Percentiles rank a stretch among this genome's conserved stretches.
These are phyloP conservation scores for Pyrrhia umbra DNA, from an alignment of 2,888 invertebrate species.

Conservation along the genomic window DNA sequence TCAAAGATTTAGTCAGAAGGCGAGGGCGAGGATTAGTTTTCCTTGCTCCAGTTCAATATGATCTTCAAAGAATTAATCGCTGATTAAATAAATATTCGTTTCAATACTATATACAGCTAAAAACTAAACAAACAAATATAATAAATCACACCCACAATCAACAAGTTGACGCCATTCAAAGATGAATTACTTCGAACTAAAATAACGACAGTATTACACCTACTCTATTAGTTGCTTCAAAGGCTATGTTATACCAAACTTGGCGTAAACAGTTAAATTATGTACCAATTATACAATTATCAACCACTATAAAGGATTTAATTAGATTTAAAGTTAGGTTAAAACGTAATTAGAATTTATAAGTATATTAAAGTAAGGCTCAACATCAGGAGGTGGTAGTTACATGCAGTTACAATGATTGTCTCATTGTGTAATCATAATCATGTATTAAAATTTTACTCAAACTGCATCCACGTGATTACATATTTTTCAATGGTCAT, in stretches of 20 bases:
- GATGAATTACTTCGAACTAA: slow-evolving; percentile 37
- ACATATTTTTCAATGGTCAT: no score
- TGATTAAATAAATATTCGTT: not conserved
- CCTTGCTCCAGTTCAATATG: not conserved
- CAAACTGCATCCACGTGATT: no score
- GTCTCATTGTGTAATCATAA: no score
- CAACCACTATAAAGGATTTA: slow-evolving; percentile 26
- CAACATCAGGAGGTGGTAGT: not conserved
- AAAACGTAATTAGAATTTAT: not conserved
- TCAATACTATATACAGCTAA: slow-evolving; percentile 29
- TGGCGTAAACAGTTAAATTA: slow-evolving; percentile 23
- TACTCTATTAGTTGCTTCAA: slow-evolving; percentile 32
- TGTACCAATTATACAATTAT: slow-evolving; percentile 30
- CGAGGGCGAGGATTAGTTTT: not conserved
- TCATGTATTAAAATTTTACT: no score
- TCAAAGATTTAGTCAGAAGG: not conserved
- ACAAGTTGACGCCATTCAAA: slow-evolving; percentile 41
- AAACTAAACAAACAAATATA: slow-evolving; percentile 12
- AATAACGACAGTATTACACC: slow-evolving; percentile 32
- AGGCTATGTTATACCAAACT: slow-evolving; percentile 22
- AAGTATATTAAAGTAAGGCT: not conserved
- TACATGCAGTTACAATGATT: not conserved
- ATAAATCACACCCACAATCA: slow-evolving; percentile 45
- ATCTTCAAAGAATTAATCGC: not conserved
- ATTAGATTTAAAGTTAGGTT: slow-evolving; percentile 14